phyloP scores from a whole-genome alignment of 2,113 vertebrate genomes.

The Ginglymostoma cirratum region DNA sequence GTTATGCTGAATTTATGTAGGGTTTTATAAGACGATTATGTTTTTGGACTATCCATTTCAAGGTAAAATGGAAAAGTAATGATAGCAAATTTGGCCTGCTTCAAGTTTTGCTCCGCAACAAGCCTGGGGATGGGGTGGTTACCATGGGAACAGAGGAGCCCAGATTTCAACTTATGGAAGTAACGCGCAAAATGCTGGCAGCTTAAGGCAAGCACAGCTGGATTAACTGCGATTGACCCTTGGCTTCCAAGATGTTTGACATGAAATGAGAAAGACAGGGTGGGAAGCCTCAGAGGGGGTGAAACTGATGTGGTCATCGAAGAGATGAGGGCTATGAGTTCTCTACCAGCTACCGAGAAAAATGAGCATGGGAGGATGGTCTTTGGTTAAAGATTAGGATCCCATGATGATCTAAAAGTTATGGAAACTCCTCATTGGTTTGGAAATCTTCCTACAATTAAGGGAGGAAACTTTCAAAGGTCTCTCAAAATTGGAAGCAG shows the following conservation, averaged over 20 bases:
- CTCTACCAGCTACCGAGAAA: neutral
- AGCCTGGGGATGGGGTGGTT: neutral
- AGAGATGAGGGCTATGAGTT: neutral
- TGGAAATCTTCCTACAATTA: neutral
- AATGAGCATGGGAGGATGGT: neutral
- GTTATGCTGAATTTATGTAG: neutral
- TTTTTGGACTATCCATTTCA: neutral
- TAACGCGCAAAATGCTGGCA: neutral
- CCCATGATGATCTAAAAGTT: neutral
- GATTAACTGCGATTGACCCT: neutral
- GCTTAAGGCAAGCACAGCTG: neutral
- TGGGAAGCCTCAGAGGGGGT: neutral
- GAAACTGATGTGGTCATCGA: neutral
- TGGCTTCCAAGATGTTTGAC: neutral
- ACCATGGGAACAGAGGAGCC: neutral
- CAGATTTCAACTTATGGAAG: neutral
- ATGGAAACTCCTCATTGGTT: neutral
- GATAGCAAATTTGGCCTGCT: neutral
- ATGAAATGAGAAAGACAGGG: neutral
- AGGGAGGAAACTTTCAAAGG: neutral
- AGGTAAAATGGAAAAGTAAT: neutral
- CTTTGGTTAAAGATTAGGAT: neutral
- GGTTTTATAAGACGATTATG: neutral
- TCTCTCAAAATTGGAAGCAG: neutral
- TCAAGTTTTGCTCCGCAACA: neutral